phyloP scores from a whole-genome alignment of 2,888 invertebrate species.

The Syrphus vitripennis region DNA sequence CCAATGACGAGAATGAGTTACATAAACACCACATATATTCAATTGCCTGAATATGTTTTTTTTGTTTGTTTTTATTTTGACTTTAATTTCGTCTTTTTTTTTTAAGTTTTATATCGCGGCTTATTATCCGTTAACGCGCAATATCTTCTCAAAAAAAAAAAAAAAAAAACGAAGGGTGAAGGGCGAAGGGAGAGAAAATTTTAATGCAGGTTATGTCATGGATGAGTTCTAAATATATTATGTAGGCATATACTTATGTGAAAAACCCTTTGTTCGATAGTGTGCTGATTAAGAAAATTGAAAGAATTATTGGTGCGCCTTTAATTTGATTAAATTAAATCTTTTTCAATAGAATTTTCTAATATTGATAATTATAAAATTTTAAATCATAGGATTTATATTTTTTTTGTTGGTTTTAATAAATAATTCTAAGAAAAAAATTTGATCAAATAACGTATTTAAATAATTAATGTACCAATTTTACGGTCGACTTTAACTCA shows the following conservation, averaged over 20 bases:
- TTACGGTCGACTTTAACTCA: too few species aligned
- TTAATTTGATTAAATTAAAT: too few species aligned
- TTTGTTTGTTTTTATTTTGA: conserved; percentile 3
- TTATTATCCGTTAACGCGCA: not conserved
- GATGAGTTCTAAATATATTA: not conserved
- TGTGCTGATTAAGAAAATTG: not conserved
- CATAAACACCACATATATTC: conserved; percentile 49
- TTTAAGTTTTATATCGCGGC: not conserved
- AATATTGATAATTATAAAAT: too few species aligned
- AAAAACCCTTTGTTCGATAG: not conserved
- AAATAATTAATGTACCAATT: too few species aligned
- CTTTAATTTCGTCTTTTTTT: not conserved
- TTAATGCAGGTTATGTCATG: conserved; percentile 19
- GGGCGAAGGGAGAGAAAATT: not conserved
- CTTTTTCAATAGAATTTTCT: too few species aligned
- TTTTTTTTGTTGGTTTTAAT: too few species aligned
- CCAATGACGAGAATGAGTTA: conserved; percentile 26
- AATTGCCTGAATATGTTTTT: conserved; percentile 24
- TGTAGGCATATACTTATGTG: not conserved
- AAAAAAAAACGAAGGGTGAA: too few species aligned
- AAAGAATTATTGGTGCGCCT: not conserved
- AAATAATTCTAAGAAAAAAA: too few species aligned
- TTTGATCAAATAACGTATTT: too few species aligned
- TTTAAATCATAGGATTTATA: too few species aligned
- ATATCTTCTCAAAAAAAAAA: too few species aligned